These are phyloP conservation scores for Parascotia fuliginaria DNA, from an alignment of 2,888 invertebrate genomes.

Conservation along the genomic window DNA sequence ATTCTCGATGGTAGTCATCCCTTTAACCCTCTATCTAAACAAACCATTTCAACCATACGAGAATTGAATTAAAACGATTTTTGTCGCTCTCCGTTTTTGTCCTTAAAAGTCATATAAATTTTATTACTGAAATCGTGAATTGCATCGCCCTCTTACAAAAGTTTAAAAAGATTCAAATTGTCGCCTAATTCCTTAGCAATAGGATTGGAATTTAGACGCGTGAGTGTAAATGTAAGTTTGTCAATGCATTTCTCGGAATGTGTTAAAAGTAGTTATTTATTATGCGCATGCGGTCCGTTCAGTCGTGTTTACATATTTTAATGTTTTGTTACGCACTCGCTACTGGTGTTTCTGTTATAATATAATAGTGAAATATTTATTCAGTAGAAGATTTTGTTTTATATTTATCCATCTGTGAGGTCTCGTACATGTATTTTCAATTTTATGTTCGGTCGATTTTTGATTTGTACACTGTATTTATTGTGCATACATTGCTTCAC, in stretches of 20 bases:
- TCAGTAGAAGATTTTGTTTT: conserved; percentile 56
- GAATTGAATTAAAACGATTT: conserved; percentile 51
- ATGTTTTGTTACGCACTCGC: conserved; percentile 63
- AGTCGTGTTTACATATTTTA: conserved; percentile 63
- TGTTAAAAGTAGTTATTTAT: conserved; percentile 62
- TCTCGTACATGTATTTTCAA: conserved; percentile 39
- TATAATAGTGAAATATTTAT: conserved; percentile 63
- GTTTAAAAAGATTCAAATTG: conserved; percentile 6
- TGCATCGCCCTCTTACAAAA: conserved; percentile 37
- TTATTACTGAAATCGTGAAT: conserved; percentile 48
- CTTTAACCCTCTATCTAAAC: conserved; percentile 31
- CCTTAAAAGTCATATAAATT: conserved; percentile 40
- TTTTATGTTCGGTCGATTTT: conserved; percentile 24
- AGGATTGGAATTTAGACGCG: conserved; percentile 13
- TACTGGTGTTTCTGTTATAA: conserved; percentile 65
- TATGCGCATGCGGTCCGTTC: conserved; percentile 54
- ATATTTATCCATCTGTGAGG: conserved; percentile 59
- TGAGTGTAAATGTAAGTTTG: conserved; percentile 39
- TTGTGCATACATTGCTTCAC: too few relatives aligned
- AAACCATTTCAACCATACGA: conserved; percentile 48
- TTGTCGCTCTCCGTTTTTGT: conserved; percentile 41
- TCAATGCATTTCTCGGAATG: conserved; percentile 57
- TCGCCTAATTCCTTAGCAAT: conserved; percentile 14
- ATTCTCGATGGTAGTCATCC: background rate
- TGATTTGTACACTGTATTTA: background rate